Evolutionary conservation across 1,140 invertebrate genomes (phyloP), one percentile per base, ranked within the genome.

Genomic region (Papilio machaon): DNA sequence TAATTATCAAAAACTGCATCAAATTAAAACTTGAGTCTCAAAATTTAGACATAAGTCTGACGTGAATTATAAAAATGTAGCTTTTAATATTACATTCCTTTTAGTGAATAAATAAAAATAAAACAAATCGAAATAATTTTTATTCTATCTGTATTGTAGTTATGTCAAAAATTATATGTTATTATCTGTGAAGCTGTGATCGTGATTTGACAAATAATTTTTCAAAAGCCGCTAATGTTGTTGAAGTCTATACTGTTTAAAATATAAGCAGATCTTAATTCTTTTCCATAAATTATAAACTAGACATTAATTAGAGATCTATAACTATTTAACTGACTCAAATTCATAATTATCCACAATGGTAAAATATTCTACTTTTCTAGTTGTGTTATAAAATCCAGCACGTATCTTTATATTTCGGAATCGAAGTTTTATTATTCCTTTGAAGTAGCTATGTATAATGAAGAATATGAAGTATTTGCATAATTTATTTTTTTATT

Each of bases 151-250:
- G 64, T 70, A 70, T 3, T 2, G 13, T 5, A 23, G 6, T 74
- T 74, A 2, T 23, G 15, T 17, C 43, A 30, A 30, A 30, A 9
- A 23, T 54, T 11, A 13, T 9, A 15, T 64, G 38, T 79, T 70
- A 43, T 73, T 13, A 82, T 82, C 82, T 82, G 74, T 81, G 82
- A 43, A 82, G 80, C 82, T 82, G 60, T 81, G 82, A 19, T 73
- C 80, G 70, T 85, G 85, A 86, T 81, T 83, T 86, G 81, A 86
- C 85, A 85, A 80, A 77, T 82, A 82, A 46, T 13, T 60, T 77
- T 38, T 38, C 52, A 78, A 78, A 77, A 35, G 60, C 54, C 76
- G 54, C 76, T 78, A 70, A 5, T 70, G 60, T 11, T 19, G 17
- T 7, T 54, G 47, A 43, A 35, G 52, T 49, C 38, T 77, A 13